Percentiles rank a stretch among this genome's conserved stretches.
These are phyloP conservation scores for Erynnis tages DNA, from an alignment of 2,888 invertebrate genomes.

Conservation along the genomic window DNA sequence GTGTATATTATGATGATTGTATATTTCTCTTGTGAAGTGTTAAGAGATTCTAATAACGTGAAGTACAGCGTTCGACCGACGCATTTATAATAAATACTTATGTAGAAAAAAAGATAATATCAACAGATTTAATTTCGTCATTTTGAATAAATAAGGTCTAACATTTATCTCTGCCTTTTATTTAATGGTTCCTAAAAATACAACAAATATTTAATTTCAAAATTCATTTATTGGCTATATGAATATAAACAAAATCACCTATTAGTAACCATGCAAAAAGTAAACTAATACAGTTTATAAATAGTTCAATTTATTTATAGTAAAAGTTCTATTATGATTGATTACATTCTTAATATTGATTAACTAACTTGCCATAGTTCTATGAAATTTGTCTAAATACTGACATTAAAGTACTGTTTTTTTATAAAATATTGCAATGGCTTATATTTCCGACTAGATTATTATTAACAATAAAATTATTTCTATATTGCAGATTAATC, in stretches of 20 bases:
- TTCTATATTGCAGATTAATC: conserved; percentile 56
- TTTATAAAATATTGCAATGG: conserved; percentile 76
- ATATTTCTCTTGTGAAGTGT: conserved; percentile 31
- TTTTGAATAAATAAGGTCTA: conserved; percentile 61
- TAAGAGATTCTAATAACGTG: conserved; percentile 40
- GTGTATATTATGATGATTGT: conserved; percentile 35
- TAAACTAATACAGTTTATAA: conserved; percentile 41
- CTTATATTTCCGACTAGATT: conserved; percentile 79
- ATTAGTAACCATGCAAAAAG: conserved; percentile 60
- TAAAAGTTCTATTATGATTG: conserved; percentile 29
- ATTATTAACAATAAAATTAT: conserved; percentile 71
- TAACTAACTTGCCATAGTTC: conserved; percentile 31
- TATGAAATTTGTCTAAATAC: conserved; percentile 39
- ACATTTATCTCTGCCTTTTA: conserved; percentile 39
- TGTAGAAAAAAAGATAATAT: conserved; percentile 59
- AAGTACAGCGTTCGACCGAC: conserved; percentile 52
- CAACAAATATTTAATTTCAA: conserved; percentile 23
- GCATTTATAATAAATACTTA: conserved; percentile 55
- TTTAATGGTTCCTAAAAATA: conserved; percentile 18
- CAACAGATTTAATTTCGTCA: conserved; percentile 60
- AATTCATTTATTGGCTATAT: conserved; percentile 57
- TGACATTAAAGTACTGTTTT: conserved; percentile 37
- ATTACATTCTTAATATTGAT: conserved; percentile 29
- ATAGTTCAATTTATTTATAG: conserved; percentile 34
- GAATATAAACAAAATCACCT: conserved; percentile 38